Percentiles rank a stretch among this genome's conserved stretches.
Evolutionary conservation across 2,113 vertebrate species (phyloP).

Genomic region (Brachyhypopomus gauderio): DNA sequence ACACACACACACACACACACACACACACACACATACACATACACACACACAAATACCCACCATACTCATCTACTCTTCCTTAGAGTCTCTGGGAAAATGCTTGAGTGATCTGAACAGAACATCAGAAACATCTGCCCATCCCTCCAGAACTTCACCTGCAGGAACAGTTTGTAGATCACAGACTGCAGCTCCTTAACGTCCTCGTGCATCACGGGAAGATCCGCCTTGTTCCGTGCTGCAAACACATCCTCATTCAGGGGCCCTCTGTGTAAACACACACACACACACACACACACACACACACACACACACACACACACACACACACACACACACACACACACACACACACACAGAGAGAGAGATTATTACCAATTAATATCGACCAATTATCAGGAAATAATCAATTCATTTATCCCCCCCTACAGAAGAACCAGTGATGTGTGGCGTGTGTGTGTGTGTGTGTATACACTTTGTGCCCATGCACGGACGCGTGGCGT

Average conservation of each 20-base stretch:
- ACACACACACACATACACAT: too few relatives aligned
- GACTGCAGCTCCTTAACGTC: slow-evolving; percentile 86
- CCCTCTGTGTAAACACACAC: slow-evolving; percentile 68
- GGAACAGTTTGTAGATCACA: slow-evolving; percentile 88
- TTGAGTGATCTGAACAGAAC: too few relatives aligned
- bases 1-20: too few relatives aligned
- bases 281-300: not conserved
- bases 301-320: not conserved
- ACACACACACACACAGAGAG: too few relatives aligned
- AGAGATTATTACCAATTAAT: too few relatives aligned
- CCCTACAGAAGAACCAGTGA: too few relatives aligned
- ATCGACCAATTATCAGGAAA: too few relatives aligned
- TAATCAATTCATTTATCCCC: too few relatives aligned
- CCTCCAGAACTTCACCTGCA: slow-evolving; percentile 74
- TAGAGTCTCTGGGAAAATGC: too few relatives aligned
- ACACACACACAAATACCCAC: too few relatives aligned
- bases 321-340: not conserved
- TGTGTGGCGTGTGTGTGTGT: not conserved
- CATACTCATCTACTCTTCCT: too few relatives aligned
- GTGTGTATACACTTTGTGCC: not conserved
- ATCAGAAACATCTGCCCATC: too few relatives aligned
- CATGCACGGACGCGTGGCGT: not conserved
- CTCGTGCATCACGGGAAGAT: slow-evolving; percentile 68
- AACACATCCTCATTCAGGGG: slow-evolving; percentile 92
- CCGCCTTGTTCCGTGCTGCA: slow-evolving; percentile 72